Conservation (phyloP, 2,888 invertebrate species). For the Pheosia tremula region DNA sequence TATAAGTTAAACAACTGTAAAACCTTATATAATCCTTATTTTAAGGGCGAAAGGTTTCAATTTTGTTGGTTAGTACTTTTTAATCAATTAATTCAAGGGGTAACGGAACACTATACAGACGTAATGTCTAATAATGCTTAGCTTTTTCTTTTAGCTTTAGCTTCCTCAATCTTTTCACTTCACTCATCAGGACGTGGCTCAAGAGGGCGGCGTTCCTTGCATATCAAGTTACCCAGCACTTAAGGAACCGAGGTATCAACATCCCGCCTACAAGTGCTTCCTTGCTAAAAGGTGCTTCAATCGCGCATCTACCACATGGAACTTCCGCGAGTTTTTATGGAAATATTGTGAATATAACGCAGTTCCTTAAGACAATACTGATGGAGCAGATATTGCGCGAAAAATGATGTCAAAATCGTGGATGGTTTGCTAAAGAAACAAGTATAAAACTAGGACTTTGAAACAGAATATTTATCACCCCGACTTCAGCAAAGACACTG, state of each 20-base stretch:
- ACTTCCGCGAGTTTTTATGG: conserved; percentile 26
- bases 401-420: background rate
- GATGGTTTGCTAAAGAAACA: conserved; percentile 11
- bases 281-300: conserved; percentile 34
- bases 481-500: too few relatives aligned
- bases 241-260: conserved; percentile 35
- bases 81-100: conserved; percentile 59
- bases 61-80: conserved; percentile 41
- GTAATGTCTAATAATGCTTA: conserved; percentile 38
- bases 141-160: background rate
- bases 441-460: too few relatives aligned
- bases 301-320: conserved; percentile 23
- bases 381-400: background rate
- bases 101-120: conserved; percentile 48
- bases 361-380: too few relatives aligned
- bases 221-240: conserved; percentile 47
- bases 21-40: conserved; percentile 35
- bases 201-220: conserved; percentile 26
- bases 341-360: background rate
- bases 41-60: conserved; percentile 36
- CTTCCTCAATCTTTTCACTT: conserved; percentile 7
- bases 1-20: too few relatives aligned
- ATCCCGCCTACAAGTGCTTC: conserved; percentile 31
- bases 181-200: conserved; percentile 24
- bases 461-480: too few relatives aligned